Percentiles rank a stretch among this genome's conserved stretches.
These are phyloP conservation scores for Puntigrus tetrazona DNA, from an alignment of 2,113 vertebrate genomes.

Conservation along the genomic window DNA sequence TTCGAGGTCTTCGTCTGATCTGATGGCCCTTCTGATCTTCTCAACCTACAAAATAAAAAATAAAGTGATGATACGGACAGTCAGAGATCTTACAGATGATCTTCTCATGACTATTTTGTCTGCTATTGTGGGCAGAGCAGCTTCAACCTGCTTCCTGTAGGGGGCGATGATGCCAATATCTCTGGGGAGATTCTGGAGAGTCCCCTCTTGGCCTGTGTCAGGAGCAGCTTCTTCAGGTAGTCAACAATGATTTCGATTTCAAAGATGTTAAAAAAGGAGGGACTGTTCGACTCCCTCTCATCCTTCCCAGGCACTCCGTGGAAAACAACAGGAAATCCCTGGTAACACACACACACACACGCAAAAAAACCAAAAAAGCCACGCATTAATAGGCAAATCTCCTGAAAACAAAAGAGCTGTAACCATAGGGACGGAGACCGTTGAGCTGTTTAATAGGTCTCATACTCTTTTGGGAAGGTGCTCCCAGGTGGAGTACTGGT, in stretches of 20 bases:
- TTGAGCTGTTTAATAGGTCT: not conserved
- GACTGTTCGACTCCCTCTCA: constrained; percentile 82
- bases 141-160: constrained; percentile 92
- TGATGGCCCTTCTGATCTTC: constrained; percentile 85
- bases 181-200: constrained; percentile 68
- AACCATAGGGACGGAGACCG: not conserved
- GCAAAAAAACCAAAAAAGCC: no score
- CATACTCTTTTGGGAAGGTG: constrained; percentile 78
- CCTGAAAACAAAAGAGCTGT: not conserved
- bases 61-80: not conserved
- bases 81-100: not conserved
- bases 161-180: constrained; percentile 91
- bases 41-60: constrained; percentile 79
- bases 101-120: no score
- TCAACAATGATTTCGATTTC: constrained; percentile 83
- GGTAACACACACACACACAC: constrained; percentile 17
- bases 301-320: constrained; percentile 84
- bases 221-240: constrained; percentile 85
- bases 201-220: constrained; percentile 73
- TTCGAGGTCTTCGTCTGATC: constrained; percentile 67
- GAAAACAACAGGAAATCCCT: constrained; percentile 93
- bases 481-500: constrained; percentile 83
- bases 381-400: not conserved
- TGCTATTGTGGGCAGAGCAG: not conserved
- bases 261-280: constrained; percentile 88